A percentile compares a stretch with the other conserved stretches of the same genome.
Evolutionary conservation across 2,888 invertebrate genomes (phyloP).

Genomic region (Microctonus hyperodae): DNA sequence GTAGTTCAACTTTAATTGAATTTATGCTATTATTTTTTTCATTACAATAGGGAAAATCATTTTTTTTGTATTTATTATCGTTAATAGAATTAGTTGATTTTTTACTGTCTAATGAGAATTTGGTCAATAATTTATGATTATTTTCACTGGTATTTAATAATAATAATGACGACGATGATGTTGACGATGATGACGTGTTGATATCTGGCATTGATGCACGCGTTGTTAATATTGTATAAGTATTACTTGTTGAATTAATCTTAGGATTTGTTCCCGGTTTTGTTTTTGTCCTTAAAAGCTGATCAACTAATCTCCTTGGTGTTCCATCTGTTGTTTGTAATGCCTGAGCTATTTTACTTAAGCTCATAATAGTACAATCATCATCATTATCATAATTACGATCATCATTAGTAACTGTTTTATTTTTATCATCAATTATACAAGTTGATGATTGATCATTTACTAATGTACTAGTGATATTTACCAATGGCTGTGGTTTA

Average conservation of each 20-base stretch:
- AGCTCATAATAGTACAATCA: slow-evolving; percentile 49
- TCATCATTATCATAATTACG: slow-evolving; percentile 5
- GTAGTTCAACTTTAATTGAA: neutral
- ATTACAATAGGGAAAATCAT: neutral
- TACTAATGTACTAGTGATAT: slow-evolving; percentile 45
- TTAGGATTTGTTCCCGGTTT: slow-evolving; percentile 11
- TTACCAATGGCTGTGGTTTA: slow-evolving; percentile 47
- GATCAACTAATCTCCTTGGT: slow-evolving; percentile 55
- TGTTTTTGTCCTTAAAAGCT: slow-evolving; percentile 49
- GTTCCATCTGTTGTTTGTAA: slow-evolving; percentile 51
- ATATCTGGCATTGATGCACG: slow-evolving; percentile 35
- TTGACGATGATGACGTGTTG: neutral
- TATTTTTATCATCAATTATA: neutral
- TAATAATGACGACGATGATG: neutral
- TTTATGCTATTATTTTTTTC: neutral
- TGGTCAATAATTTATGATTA: slow-evolving; percentile 30
- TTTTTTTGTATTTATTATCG: neutral
- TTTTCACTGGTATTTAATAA: slow-evolving; percentile 13
- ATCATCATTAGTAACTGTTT: slow-evolving; percentile 7
- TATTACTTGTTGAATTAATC: slow-evolving; percentile 32
- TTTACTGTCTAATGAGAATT: slow-evolving; percentile 51
- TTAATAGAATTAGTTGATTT: neutral
- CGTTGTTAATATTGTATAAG: slow-evolving; percentile 34
- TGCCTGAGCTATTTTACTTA: slow-evolving; percentile 55
- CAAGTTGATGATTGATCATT: neutral